Conservation (phyloP, 92 coral and sea anemone species). For the Parazoanthus atlanticus region DNA sequence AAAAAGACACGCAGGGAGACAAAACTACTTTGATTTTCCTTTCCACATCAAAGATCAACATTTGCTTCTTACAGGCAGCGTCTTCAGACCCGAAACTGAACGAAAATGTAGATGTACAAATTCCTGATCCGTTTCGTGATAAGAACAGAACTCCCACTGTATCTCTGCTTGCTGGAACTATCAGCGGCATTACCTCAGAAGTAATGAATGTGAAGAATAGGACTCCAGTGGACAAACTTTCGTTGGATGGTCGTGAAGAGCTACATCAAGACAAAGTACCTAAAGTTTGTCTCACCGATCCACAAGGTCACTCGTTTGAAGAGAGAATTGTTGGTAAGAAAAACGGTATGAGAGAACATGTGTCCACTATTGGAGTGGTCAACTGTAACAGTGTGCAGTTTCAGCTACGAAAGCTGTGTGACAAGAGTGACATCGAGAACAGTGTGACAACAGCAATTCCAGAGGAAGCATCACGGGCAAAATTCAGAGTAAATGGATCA, state of each 20-base stretch:
- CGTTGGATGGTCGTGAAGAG: not conserved
- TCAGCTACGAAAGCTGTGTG: constrained; percentile 89
- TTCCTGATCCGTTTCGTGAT: constrained; percentile 42
- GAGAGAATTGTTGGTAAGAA: constrained; percentile 32
- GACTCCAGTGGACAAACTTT: constrained; percentile 19
- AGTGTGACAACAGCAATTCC: constrained; percentile 95
- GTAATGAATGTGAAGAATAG: constrained; percentile 57
- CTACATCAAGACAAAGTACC: not conserved
- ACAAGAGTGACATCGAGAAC: constrained; percentile 82
- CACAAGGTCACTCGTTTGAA: constrained; percentile 13
- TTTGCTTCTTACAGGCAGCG: constrained; percentile 92
- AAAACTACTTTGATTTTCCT: constrained; percentile 65
- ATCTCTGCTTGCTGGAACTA: constrained; percentile 73
- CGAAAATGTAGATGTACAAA: constrained; percentile 26
- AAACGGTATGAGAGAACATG: not conserved
- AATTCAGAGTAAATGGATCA: constrained; percentile 74
- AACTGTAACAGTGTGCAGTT: constrained; percentile 82
- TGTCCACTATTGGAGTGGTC: constrained; percentile 63
- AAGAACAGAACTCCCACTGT: constrained; percentile 55
- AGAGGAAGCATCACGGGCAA: constrained; percentile 77
- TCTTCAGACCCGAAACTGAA: constrained; percentile 50
- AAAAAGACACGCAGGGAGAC: constrained; percentile 50
- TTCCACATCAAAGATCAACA: constrained; percentile 82
- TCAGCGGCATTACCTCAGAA: constrained; percentile 74
- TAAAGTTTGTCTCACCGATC: constrained; percentile 40